phyloP scores from a whole-genome alignment of 2,888 invertebrate genomes.

The Altica lythri region DNA sequence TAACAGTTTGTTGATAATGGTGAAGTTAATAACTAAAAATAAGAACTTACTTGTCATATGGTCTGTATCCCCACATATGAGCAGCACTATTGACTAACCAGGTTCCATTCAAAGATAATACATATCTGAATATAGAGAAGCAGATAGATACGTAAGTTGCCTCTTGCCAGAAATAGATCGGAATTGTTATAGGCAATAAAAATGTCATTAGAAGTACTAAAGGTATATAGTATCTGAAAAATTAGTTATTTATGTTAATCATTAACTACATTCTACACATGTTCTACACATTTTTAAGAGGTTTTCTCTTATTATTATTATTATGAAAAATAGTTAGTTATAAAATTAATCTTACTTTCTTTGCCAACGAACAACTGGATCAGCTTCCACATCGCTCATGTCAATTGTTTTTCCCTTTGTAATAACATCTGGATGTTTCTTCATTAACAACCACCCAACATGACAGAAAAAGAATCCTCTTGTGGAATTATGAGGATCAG shows the following conservation, averaged over 20 bases:
- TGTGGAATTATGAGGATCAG: conserved; percentile 86
- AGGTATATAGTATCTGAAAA: conserved; percentile 65
- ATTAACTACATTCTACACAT: too few species aligned
- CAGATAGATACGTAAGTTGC: conserved; percentile 69
- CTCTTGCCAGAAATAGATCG: conserved; percentile 80
- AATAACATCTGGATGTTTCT: conserved; percentile 87
- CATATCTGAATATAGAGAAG: conserved; percentile 76
- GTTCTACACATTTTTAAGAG: too few species aligned
- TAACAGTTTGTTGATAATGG: too few species aligned
- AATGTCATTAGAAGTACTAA: conserved; percentile 77
- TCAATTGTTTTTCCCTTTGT: conserved; percentile 81
- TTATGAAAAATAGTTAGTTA: too few species aligned
- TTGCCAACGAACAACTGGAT: conserved; percentile 86
- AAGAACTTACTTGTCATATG: conserved; percentile 70
- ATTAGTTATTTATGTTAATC: too few species aligned
- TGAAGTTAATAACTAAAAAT: too few species aligned
- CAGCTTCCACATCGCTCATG: conserved; percentile 77
- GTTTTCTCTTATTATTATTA: too few species aligned
- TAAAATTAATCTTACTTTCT: conserved; percentile 83
- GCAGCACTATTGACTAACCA: conserved; percentile 90
- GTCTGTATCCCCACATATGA: conserved; percentile 77
- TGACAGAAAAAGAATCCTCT: conserved; percentile 93
- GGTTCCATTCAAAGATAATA: conserved; percentile 78
- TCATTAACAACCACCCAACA: conserved; percentile 89
- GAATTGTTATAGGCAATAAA: conserved; percentile 74